Evolutionary conservation across 2,113 vertebrate species (phyloP).

Genomic region (Scomber colias): DNA sequence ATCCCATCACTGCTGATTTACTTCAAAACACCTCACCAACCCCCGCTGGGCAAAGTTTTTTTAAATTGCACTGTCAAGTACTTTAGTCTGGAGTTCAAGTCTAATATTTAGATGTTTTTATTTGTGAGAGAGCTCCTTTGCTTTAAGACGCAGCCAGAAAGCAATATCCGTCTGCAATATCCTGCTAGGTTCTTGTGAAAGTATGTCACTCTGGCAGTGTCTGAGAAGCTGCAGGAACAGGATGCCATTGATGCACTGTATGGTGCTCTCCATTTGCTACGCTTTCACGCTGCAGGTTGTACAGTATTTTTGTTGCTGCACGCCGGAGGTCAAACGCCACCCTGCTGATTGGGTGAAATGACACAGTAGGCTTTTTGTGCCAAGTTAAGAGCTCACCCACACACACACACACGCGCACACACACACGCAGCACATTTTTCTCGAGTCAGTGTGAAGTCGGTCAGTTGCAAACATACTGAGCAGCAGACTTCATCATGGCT

Average conservation of each 20-base stretch:
- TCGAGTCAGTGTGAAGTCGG: constrained; percentile 45
- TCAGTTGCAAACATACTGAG: constrained; percentile 1
- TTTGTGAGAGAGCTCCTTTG: constrained; percentile 17
- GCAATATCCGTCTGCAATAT: constrained; percentile 31
- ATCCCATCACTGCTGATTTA: constrained; percentile 52
- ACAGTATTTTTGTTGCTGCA: constrained; percentile 23
- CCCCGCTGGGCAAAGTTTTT: constrained; percentile 39
- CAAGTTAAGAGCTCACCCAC: constrained; percentile 6
- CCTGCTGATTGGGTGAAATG: constrained; percentile 41
- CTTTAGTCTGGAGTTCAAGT: constrained; percentile 42
- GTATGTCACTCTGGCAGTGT: neutral
- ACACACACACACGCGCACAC: constrained; percentile 2
- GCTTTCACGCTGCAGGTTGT: constrained; percentile 34
- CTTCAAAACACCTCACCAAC: constrained; percentile 50
- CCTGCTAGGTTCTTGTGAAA: constrained; percentile 27
- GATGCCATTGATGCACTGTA: neutral
- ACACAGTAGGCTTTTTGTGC: constrained; percentile 67
- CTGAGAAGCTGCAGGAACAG: constrained; percentile 1
- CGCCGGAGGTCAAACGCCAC: constrained; percentile 47
- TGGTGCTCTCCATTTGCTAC: neutral
- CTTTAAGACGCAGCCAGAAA: constrained; percentile 8
- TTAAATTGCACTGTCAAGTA: constrained; percentile 43
- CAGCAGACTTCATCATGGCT: constrained; percentile 19
- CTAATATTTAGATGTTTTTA: constrained; percentile 46
- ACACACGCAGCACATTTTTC: constrained; percentile 15